phyloP scores from a whole-genome alignment of 2,888 invertebrate genomes.

The Arge pagana region DNA sequence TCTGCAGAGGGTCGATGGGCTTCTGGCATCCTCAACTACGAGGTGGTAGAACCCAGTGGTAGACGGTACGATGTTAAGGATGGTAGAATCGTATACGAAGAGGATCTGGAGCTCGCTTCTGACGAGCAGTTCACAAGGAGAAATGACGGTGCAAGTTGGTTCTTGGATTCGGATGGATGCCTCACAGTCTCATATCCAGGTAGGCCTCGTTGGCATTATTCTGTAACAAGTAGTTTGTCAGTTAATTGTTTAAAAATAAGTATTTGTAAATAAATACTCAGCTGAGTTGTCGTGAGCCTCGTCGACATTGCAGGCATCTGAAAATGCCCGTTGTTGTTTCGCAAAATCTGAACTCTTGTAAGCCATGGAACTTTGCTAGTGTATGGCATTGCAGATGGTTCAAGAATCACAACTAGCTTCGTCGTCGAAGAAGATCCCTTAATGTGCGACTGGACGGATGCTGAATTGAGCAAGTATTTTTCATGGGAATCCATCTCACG shows the following conservation, averaged over 20 bases:
- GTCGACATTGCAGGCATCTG: conserved; percentile 3
- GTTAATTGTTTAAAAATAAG: not conserved
- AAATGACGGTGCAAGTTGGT: conserved; percentile 47
- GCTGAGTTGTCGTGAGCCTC: no score
- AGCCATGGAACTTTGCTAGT: no score
- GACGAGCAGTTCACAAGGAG: conserved; percentile 50
- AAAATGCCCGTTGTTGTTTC: conserved; percentile 10
- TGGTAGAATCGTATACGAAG: conserved; percentile 41
- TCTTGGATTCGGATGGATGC: conserved; percentile 44
- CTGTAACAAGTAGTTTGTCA: no score
- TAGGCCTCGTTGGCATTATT: no score
- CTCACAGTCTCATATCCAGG: conserved; percentile 46
- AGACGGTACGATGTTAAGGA: conserved; percentile 43
- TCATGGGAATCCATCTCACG: no score
- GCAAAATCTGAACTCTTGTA: not conserved
- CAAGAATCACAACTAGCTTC: conserved; percentile 44
- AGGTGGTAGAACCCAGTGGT: conserved; percentile 45
- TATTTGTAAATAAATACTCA: no score
- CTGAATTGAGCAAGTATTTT: conserved; percentile 41
- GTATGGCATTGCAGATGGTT: conserved; percentile 40
- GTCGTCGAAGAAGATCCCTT: conserved; percentile 41
- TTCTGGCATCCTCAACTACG: no score
- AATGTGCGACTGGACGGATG: conserved; percentile 45
- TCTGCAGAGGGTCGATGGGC: no score
- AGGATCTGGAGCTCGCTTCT: conserved; percentile 47